Evolutionary conservation across 2,113 vertebrate species (phyloP).

Genomic region (Heterocephalus glaber): DNA sequence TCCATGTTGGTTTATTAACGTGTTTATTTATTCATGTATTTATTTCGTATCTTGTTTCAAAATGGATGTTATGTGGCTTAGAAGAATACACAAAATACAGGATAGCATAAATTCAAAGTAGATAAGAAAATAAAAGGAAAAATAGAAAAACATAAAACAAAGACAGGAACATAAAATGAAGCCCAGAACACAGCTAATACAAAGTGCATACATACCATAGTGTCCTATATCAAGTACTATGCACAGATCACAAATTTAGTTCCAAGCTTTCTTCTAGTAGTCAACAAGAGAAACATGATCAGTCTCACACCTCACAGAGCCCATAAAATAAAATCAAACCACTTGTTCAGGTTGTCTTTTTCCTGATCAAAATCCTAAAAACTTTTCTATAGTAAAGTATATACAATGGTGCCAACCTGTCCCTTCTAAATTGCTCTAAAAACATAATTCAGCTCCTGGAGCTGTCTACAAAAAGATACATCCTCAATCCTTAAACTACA

Average conservation of each 20-base stretch:
- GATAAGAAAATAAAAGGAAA: slow-evolving; percentile 1
- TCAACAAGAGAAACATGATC: slow-evolving; percentile 46
- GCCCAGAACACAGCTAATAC: neutral
- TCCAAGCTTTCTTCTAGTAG: slow-evolving; percentile 26
- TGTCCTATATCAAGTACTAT: slow-evolving; percentile 8
- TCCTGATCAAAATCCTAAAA: slow-evolving; percentile 29
- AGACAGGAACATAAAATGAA: neutral
- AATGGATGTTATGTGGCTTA: slow-evolving; percentile 7
- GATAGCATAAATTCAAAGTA: neutral
- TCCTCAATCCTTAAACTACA: neutral
- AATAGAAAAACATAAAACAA: neutral
- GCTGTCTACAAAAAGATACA: neutral
- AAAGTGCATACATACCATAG: neutral
- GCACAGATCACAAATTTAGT: neutral
- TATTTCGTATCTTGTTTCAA: slow-evolving; percentile 41
- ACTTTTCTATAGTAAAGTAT: slow-evolving; percentile 15
- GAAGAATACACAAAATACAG: slow-evolving; percentile 34
- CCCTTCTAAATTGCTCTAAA: neutral
- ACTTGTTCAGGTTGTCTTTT: neutral
- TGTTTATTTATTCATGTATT: slow-evolving; percentile 48
- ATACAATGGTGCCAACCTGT: slow-evolving; percentile 9
- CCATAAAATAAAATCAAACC: neutral
- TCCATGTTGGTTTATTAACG: slow-evolving; percentile 20
- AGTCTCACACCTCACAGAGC: neutral
- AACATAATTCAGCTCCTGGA: slow-evolving; percentile 3